phyloP scores from a whole-genome alignment of 2,797 vertebrate species.

The Poeciliopsis gracilis region DNA sequence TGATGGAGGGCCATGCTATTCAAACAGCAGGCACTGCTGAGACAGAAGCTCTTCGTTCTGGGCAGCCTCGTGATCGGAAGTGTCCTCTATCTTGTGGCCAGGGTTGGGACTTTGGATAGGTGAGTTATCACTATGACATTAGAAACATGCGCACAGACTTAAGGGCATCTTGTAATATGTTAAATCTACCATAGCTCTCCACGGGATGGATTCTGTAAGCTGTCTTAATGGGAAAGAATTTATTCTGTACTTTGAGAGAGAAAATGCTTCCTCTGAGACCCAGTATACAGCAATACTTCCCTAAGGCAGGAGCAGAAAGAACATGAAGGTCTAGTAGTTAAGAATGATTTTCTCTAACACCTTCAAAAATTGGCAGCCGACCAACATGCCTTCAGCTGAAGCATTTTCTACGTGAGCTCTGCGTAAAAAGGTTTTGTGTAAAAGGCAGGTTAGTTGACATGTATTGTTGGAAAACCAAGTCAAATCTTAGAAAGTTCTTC shows the following conservation, averaged over 20 bases:
- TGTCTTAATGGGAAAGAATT: not conserved
- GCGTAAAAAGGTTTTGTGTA: not conserved
- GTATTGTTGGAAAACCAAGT: not conserved
- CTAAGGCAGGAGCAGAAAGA: not conserved
- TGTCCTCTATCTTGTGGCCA: conserved; percentile 94
- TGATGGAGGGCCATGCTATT: conserved; percentile 99
- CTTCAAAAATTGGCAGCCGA: not conserved
- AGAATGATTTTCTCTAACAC: not conserved
- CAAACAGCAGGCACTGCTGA: conserved; percentile 98
- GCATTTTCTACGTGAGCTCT: not conserved
- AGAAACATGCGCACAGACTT: not conserved
- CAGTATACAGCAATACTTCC: not conserved
- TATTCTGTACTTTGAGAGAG: not conserved
- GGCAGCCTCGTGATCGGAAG: conserved; percentile 94
- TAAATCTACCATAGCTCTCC: not conserved
- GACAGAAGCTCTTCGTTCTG: conserved; percentile 95
- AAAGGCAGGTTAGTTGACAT: not conserved
- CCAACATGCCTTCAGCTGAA: not conserved
- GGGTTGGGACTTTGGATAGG: conserved; percentile 98
- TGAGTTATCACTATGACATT: conserved; percentile 66
- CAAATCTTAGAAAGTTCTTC: too few relatives aligned
- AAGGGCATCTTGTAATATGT: not conserved
- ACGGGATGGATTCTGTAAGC: not conserved
- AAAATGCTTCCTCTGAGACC: not conserved
- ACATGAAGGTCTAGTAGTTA: not conserved